These are phyloP conservation scores for Syrista parreyssii DNA, from an alignment of 2,888 invertebrate genomes.

Conservation along the genomic window DNA sequence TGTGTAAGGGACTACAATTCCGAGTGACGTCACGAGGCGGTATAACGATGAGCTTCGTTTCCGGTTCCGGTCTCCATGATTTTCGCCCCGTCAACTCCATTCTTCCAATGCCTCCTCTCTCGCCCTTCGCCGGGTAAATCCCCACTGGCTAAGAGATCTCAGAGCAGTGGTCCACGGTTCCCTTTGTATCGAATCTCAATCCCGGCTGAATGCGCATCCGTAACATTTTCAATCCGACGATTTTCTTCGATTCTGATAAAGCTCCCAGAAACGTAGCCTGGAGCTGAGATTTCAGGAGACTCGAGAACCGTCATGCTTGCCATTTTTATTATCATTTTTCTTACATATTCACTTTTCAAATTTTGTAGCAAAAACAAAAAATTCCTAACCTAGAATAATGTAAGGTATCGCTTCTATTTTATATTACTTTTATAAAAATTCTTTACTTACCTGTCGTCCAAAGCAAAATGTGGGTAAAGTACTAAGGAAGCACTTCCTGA, in stretches of 20 bases:
- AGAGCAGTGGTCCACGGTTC: constrained; percentile 6
- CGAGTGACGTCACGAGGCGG: constrained; percentile 36
- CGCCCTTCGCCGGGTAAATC: neutral
- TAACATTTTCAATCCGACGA: constrained; percentile 3
- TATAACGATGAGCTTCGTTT: constrained; percentile 56
- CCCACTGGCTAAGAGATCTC: neutral
- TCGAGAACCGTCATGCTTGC: neutral
- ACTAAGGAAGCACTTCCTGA: neutral
- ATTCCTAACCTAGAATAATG: neutral
- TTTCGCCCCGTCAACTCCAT: constrained; percentile 57
- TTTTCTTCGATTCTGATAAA: constrained; percentile 5
- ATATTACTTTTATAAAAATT: neutral
- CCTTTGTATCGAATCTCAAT: constrained; percentile 10
- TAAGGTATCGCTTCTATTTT: neutral
- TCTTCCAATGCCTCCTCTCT: constrained; percentile 35
- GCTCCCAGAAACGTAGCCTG: neutral
- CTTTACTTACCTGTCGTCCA: neutral
- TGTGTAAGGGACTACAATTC: constrained; percentile 4
- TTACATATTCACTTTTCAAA: neutral
- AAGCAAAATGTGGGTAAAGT: neutral
- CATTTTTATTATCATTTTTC: neutral
- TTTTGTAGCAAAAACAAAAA: neutral
- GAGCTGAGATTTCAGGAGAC: neutral
- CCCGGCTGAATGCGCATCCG: constrained; percentile 7
- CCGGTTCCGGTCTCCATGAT: constrained; percentile 55